These are phyloP conservation scores for Protophormia terraenovae DNA, from an alignment of 2,888 invertebrate genomes.

Conservation along the genomic window DNA sequence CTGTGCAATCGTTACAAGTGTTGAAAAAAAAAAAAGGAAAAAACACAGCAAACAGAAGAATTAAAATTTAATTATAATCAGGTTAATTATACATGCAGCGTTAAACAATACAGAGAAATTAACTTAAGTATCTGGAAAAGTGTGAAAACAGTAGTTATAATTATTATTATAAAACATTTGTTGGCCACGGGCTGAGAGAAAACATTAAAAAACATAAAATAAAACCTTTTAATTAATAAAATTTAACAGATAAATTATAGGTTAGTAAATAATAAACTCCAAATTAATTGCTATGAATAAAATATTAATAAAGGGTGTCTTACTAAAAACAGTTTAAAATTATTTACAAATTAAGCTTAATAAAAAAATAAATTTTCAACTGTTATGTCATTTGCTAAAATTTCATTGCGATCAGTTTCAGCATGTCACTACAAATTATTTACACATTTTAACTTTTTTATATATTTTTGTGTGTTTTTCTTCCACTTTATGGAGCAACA, in stretches of 20 bases:
- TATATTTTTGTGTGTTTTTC: neutral
- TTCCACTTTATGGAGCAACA: neutral
- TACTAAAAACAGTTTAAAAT: too few relatives aligned
- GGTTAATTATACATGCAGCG: constrained; percentile 30
- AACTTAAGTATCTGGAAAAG: constrained; percentile 26
- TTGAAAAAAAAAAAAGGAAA: neutral
- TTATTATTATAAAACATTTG: neutral
- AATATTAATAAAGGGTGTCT: too few relatives aligned
- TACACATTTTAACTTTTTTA: neutral
- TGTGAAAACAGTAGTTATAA: constrained; percentile 13
- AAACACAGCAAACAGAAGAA: neutral
- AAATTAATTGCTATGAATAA: neutral
- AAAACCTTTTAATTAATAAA: neutral
- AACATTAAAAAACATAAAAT: neutral
- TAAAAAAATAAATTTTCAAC: too few relatives aligned
- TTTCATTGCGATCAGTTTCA: neutral
- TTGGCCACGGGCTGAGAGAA: neutral
- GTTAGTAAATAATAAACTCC: neutral
- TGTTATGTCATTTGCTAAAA: too few relatives aligned
- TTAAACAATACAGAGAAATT: neutral
- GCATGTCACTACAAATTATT: neutral
- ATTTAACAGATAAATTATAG: neutral
- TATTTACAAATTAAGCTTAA: neutral
- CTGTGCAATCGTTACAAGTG: too few relatives aligned
- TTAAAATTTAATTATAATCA: constrained; percentile 40